Conservation (phyloP, 1,140 invertebrate species). For the Proales similis region DNA sequence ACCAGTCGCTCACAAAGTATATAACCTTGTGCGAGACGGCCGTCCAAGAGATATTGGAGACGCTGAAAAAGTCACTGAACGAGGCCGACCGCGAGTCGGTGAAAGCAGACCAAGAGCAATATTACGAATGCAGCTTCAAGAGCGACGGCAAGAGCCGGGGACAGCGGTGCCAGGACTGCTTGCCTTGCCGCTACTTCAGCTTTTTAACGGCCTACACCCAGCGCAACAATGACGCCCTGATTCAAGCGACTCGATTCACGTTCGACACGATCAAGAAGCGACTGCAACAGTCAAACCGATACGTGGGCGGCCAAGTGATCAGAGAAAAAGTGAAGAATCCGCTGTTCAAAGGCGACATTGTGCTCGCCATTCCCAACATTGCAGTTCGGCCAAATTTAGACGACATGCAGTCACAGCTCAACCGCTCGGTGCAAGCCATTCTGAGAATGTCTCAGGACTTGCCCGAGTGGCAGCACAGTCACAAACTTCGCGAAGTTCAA, state of each 20-base stretch:
- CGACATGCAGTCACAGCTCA: slow-evolving; percentile 80
- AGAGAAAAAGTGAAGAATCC: slow-evolving; percentile 41
- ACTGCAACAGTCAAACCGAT: slow-evolving; percentile 48
- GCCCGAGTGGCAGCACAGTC: slow-evolving; percentile 50
- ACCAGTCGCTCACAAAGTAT: slow-evolving; percentile 52
- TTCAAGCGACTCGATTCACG: slow-evolving; percentile 52
- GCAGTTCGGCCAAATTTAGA: slow-evolving; percentile 76
- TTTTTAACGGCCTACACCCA: slow-evolving; percentile 51
- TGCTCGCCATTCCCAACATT: slow-evolving; percentile 76
- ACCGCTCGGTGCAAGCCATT: slow-evolving; percentile 55
- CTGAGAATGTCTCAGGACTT: slow-evolving; percentile 51
- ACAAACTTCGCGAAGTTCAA: slow-evolving; percentile 10
- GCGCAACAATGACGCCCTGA: slow-evolving; percentile 52
- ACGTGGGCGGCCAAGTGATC: slow-evolving; percentile 43
- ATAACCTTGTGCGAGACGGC: slow-evolving; percentile 82
- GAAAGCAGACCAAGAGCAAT: slow-evolving; percentile 36
- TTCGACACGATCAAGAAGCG: slow-evolving; percentile 52
- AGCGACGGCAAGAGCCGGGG: slow-evolving; percentile 46
- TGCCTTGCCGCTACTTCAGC: slow-evolving; percentile 48
- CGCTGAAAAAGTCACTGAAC: slow-evolving; percentile 57
- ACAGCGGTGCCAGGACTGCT: slow-evolving; percentile 49
- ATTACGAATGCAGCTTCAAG: slow-evolving; percentile 37
- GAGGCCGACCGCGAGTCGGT: slow-evolving; percentile 3
- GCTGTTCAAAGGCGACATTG: slow-evolving; percentile 58
- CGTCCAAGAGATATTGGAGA: slow-evolving; percentile 74